Base-by-base conservation (phyloP, 2,113 vertebrate genomes). In the Sceloporus undulatus region DNA sequence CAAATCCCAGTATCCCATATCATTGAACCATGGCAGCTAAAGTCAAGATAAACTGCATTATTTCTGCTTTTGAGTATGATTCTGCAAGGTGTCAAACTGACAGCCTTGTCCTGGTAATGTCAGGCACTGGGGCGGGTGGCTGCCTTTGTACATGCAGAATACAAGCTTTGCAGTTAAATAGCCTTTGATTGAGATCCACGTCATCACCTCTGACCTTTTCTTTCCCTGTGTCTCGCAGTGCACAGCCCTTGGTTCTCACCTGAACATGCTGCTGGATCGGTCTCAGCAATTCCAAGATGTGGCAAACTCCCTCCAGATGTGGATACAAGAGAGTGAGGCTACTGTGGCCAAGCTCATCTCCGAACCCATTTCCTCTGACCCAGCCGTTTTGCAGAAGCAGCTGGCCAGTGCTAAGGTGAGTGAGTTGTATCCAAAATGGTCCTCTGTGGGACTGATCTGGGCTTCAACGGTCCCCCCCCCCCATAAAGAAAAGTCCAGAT, bases 281-380 rank as follows among this genome's bases (percentile, higher is more conserved):
- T 99, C 98, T 96, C 98, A 98, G 95, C 98, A 98, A 92, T 99
- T 99, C 95, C 98, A 98, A 96, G 98, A 98, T 66, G 97, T 97
- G 38, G 96, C 97, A 0, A 96, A 98, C 85, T 97, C 97, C 56
- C 96, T 99, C 52, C 93, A 97, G 92, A 95, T 94, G 0, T 99
- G 99, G 99, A 97, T 99, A 90, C 97, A 95, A 88, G 86, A 96
- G 42, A 98, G 98, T 1, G 97, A 99, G 87, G 92, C 96, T 95
- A 96, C 94, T 4, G 93, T 98, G 14, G 91, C 96, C 40, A 96
- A 95, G 19, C 94, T 98, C 87, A 96, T 98, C 10, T 96, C 96
- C 0, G 98, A 99, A 73, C 81, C 94, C 0, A 89, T 98, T 48
- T 95, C 97, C 0, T 98, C 97, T 0, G 98, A 99, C 71, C 96